phyloP scores from a whole-genome alignment of 2,797 vertebrate species.

The Semotilus atromaculatus region DNA sequence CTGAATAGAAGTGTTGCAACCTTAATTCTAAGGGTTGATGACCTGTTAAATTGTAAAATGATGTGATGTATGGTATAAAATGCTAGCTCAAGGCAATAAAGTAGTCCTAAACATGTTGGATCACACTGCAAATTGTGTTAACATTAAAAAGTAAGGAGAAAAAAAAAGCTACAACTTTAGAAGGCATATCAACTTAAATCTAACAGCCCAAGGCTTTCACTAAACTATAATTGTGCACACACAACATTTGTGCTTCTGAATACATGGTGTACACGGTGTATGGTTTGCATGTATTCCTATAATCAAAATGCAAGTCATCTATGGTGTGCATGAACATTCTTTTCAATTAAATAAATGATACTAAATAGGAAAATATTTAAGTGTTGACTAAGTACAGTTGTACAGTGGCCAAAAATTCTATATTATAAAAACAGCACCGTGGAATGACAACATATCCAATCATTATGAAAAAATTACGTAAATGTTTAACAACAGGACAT shows the following conservation, averaged over 20 bases:
- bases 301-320: not conserved
- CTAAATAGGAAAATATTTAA: not conserved
- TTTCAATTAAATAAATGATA: not conserved
- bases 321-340: not conserved
- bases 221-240: not conserved
- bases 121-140: not conserved
- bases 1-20: not conserved
- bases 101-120: not conserved
- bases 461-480: not conserved
- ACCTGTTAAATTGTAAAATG: not conserved
- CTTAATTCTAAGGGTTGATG: not conserved
- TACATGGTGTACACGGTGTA: not conserved
- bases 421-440: slow-evolving; percentile 30
- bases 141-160: not conserved
- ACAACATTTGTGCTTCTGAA: not conserved
- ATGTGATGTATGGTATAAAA: not conserved
- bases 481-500: not conserved
- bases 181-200: not conserved
- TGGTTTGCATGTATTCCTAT: not conserved
- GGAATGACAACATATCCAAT: not conserved
- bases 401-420: not conserved
- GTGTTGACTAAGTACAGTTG: not conserved
- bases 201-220: not conserved
- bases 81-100: not conserved
- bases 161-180: not conserved